Evolutionary conservation across 64 coral and sea anemone species (phyloP), one percentile per base, ranked within the genome.

Genomic region (Montipora capricornis): DNA sequence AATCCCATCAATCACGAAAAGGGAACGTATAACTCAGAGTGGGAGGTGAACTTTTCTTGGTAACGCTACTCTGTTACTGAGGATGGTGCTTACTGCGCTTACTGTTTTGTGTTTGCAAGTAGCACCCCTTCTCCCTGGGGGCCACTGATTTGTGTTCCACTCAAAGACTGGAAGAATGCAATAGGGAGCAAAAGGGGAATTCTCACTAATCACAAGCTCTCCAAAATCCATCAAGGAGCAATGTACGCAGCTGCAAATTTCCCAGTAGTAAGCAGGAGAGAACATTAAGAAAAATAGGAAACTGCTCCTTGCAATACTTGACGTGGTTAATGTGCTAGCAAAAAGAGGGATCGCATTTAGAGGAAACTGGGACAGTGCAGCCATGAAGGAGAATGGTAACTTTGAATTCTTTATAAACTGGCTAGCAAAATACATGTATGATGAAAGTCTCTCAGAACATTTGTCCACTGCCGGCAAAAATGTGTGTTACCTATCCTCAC

Each of bases 1-100:
- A 84, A 78, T 62, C 80, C 73, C 44, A 53, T 78, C 16, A 90
- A 90, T 78, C 73, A 12, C 1, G 87, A 95, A 85, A 95, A 95
- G 93, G 85, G 80, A 88, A 46, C 45, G 82, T 95, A 90, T n/a
- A 95, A 95, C 90, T 87, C 87, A 51, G 80, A 95, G 57, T 95
- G 93, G 87, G 93, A 95, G 87, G 59, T 64, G 8, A 86, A 69
- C 10, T 95, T 90, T 47, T 26, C 93, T 78, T 90, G 80, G 80
- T 86, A 80, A 75, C 74, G 81, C 4, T 90, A 95, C 78, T 95
- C 88, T 3, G 20, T 55, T n/a, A 61, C 64, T 17, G 57, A 87
- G 24, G 74, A 95, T 95, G 88, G 93, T 47, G 88, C 87, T 53
- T 89, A 89, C 77, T 94, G 92, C 67, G 20, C 87, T 47, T 89